A percentile compares a stretch with the other conserved stretches of the same genome.
Evolutionary conservation across 2,113 vertebrate species (phyloP).

Genomic region (Tilapia sparmanii): DNA sequence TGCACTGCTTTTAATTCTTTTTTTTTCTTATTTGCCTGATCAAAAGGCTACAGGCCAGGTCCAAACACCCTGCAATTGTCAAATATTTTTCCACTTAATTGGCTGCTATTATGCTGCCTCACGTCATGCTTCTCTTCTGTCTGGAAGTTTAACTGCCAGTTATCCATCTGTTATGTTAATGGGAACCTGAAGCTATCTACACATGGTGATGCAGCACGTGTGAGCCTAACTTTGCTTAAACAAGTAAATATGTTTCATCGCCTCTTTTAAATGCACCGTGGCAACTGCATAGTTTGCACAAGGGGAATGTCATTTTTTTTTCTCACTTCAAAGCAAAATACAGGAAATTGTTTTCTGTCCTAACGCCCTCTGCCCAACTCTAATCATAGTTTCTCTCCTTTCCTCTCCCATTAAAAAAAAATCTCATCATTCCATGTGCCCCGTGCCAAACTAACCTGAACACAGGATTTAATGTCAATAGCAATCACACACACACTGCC

Average conservation of each 20-base stretch:
- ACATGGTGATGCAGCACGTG: background rate
- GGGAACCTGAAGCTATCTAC: background rate
- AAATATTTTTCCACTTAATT: background rate
- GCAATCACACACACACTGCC: background rate
- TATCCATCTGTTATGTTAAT: background rate
- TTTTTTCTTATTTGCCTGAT: background rate
- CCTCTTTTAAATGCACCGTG: background rate
- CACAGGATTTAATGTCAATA: constrained; percentile 12
- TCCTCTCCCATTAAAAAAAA: background rate
- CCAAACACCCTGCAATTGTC: background rate
- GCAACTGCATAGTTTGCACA: background rate
- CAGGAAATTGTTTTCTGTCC: background rate
- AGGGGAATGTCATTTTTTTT: accelerated
- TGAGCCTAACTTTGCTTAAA: background rate
- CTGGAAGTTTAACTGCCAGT: background rate
- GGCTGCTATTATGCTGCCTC: background rate
- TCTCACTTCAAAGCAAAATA: background rate
- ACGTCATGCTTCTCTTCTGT: background rate
- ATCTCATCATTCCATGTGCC: background rate
- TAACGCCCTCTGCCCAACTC: background rate
- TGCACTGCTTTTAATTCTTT: background rate
- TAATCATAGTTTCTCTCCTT: background rate
- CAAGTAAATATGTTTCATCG: background rate
- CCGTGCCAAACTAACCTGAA: background rate
- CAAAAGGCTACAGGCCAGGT: background rate